A percentile compares a stretch with the other conserved stretches of the same genome.
phyloP scores from a whole-genome alignment of 2,113 vertebrate species.

The Pseudopipra pipra region DNA sequence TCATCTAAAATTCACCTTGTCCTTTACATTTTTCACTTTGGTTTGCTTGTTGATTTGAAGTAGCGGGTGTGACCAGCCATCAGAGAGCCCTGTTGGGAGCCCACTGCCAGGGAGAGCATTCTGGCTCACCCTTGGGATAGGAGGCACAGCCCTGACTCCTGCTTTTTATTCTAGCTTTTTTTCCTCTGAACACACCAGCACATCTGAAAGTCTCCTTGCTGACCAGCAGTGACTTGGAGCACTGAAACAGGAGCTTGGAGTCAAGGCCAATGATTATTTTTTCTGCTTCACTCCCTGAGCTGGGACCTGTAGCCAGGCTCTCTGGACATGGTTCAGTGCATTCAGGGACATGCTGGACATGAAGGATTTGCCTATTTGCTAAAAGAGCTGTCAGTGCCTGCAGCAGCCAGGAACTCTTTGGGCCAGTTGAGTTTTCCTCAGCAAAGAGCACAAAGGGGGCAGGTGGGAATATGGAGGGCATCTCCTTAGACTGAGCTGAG shows the following conservation, averaged over 20 bases:
- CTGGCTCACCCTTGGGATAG: not conserved
- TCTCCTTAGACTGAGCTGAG: not conserved
- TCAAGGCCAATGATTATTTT: not conserved
- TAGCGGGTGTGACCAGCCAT: not conserved
- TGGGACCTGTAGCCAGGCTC: not conserved
- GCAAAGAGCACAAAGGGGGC: not conserved
- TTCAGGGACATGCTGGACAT: not conserved
- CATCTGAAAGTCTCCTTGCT: not conserved
- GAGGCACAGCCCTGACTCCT: not conserved
- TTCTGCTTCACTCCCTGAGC: not conserved
- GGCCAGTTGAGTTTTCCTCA: not conserved
- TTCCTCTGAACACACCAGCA: not conserved
- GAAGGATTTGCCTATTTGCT: not conserved
- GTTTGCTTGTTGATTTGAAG: not conserved
- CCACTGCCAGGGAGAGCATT: not conserved
- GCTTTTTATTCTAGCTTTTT: not conserved
- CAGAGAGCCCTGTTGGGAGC: not conserved
- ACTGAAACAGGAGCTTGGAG: conserved; percentile 7
- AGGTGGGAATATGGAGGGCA: not conserved
- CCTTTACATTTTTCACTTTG: not conserved
- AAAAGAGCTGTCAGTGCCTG: not conserved
- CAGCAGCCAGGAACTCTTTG: not conserved
- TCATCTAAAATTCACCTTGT: not conserved
- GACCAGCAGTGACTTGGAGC: not conserved
- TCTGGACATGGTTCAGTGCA: not conserved